A percentile compares a stretch with the other conserved stretches of the same genome.
phyloP scores from a whole-genome alignment of 2,888 invertebrate genomes.

The Oxyteleia sp. region DNA sequence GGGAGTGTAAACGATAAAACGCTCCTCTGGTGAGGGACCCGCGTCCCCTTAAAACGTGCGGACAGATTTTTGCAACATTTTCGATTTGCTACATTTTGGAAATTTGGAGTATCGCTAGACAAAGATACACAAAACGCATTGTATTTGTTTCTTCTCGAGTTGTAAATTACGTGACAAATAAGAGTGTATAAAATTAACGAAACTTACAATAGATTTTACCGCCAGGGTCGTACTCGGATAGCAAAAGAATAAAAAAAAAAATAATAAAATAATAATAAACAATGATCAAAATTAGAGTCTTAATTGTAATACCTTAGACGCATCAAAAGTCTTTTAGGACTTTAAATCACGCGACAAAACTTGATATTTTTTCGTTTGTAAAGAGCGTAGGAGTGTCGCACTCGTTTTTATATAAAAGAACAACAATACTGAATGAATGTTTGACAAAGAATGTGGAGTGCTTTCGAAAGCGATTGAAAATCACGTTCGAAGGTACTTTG shows the following conservation, averaged over 20 bases:
- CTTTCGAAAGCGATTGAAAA: conserved; percentile 28
- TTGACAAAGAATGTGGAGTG: conserved; percentile 23
- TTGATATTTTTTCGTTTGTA: conserved; percentile 54
- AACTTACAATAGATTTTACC: conserved; percentile 55
- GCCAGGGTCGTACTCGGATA: conserved; percentile 68
- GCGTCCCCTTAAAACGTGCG: conserved; percentile 28
- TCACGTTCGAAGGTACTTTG: conserved; percentile 23
- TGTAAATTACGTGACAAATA: conserved; percentile 54
- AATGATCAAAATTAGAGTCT: conserved; percentile 57
- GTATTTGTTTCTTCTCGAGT: conserved; percentile 56
- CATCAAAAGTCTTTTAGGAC: conserved; percentile 39
- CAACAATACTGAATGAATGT: conserved; percentile 32
- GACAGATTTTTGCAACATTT: conserved; percentile 59
- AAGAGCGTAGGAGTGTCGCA: conserved; percentile 41
- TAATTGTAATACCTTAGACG: conserved; percentile 43
- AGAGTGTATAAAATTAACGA: conserved; percentile 38
- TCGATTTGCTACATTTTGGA: conserved; percentile 62
- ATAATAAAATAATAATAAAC: neutral
- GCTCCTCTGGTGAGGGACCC: conserved; percentile 31
- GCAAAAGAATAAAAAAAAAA: conserved; percentile 28
- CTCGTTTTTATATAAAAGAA: conserved; percentile 46
- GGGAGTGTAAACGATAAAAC: conserved; percentile 40
- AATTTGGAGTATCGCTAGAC: conserved; percentile 31
- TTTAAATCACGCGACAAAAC: conserved; percentile 43
- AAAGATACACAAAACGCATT: conserved; percentile 24